phyloP scores from a whole-genome alignment of 2,113 vertebrate genomes.

The Acinonyx jubatus region DNA sequence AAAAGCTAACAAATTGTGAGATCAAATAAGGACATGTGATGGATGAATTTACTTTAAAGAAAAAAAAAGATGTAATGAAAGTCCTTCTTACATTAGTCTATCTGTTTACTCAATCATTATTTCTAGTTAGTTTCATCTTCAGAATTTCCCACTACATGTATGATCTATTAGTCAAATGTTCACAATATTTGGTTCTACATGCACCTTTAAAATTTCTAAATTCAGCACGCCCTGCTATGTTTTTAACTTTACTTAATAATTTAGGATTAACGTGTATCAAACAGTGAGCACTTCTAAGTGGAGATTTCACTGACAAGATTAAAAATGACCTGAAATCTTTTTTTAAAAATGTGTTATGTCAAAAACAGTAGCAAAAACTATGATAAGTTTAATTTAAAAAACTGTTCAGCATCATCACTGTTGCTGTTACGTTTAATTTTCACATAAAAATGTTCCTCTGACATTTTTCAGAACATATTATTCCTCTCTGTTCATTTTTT shows the following conservation, averaged over 20 bases:
- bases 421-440: neutral
- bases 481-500: neutral
- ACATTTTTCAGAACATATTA: neutral
- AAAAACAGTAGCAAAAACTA: neutral
- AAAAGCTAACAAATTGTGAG: constrained; percentile 50
- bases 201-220: neutral
- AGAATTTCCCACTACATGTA: neutral
- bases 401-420: neutral
- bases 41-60: constrained; percentile 30
- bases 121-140: neutral
- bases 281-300: neutral
- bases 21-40: constrained; percentile 38
- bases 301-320: neutral
- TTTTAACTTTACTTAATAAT: neutral
- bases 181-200: neutral
- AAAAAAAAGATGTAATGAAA: neutral
- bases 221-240: neutral
- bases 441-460: neutral
- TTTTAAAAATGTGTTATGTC: neutral
- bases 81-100: neutral
- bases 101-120: neutral
- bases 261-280: neutral
- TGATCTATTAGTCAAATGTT: neutral
- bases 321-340: neutral
- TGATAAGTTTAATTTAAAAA: neutral